Percentiles rank a stretch among this genome's conserved stretches.
These are phyloP conservation scores for Osmoderma eremita DNA, from an alignment of 2,888 invertebrate genomes.

Conservation along the genomic window DNA sequence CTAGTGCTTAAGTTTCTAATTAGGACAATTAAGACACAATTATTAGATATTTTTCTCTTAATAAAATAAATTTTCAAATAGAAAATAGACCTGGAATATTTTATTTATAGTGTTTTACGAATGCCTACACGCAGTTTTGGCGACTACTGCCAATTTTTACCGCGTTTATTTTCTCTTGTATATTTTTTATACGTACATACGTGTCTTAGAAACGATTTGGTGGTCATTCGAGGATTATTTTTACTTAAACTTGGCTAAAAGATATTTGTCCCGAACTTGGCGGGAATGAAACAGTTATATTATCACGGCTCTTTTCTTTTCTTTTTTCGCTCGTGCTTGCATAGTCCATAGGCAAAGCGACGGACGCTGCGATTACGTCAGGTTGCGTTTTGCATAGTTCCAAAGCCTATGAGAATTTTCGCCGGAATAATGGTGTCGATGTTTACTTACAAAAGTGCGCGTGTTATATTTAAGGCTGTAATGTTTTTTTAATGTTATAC, in stretches of 20 bases:
- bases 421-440: not conserved
- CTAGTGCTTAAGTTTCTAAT: no score
- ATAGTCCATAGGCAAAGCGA: conserved; percentile 9
- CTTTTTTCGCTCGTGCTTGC: conserved; percentile 16
- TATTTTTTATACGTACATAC: conserved; percentile 15
- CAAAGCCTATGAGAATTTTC: conserved; percentile 19
- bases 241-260: conserved; percentile 42
- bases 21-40: no score
- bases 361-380: conserved; percentile 30
- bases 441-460: no score
- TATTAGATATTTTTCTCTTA: no score
- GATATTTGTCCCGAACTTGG: conserved; percentile 36
- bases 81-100: not conserved
- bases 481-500: no score
- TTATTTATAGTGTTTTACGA: conserved; percentile 19
- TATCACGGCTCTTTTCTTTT: conserved; percentile 28
- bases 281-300: conserved; percentile 35
- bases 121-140: not conserved
- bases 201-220: conserved; percentile 26
- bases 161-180: conserved; percentile 32
- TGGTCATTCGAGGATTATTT: conserved; percentile 38
- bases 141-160: conserved; percentile 20
- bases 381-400: conserved; percentile 19
- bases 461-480: no score
- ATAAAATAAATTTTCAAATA: not conserved